phyloP scores from a whole-genome alignment of 2,113 vertebrate species.

The Gymnorhina tibicen region DNA sequence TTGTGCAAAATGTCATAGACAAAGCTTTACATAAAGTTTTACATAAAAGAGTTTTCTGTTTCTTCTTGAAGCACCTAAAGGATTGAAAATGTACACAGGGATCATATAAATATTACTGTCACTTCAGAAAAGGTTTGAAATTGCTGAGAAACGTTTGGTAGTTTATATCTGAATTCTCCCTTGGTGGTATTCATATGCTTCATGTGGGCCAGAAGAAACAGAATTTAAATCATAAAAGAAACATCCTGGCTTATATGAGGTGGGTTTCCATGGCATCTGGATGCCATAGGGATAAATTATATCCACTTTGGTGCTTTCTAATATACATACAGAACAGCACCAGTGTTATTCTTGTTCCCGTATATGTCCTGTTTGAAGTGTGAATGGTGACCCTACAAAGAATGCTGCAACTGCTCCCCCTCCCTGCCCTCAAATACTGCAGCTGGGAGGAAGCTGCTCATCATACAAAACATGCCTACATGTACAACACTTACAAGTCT shows the following conservation, averaged over 20 bases:
- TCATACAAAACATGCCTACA: not conserved
- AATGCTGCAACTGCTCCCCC: not conserved
- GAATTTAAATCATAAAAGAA: constrained; percentile 41
- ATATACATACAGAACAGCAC: not conserved
- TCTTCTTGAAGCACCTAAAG: not conserved
- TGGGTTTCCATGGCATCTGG: constrained; percentile 19
- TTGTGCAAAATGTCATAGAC: not conserved
- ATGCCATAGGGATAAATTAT: constrained; percentile 25
- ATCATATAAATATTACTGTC: not conserved
- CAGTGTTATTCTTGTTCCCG: not conserved
- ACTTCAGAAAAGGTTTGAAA: not conserved
- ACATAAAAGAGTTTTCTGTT: not conserved
- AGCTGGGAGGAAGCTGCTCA: not conserved
- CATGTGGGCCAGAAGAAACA: not conserved
- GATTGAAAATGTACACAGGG: constrained; percentile 1
- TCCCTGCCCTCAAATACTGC: not conserved
- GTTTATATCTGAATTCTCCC: not conserved
- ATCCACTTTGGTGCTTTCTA: not conserved
- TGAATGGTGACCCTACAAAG: not conserved
- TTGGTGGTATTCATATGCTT: not conserved
- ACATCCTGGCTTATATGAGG: not conserved
- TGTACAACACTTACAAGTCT: not conserved
- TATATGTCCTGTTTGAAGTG: not conserved
- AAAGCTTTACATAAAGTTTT: not conserved
- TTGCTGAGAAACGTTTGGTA: not conserved